Percentiles rank a stretch among this genome's conserved stretches.
These are phyloP conservation scores for Theristicus caerulescens DNA, from an alignment of 2,113 vertebrate species.

Conservation along the genomic window DNA sequence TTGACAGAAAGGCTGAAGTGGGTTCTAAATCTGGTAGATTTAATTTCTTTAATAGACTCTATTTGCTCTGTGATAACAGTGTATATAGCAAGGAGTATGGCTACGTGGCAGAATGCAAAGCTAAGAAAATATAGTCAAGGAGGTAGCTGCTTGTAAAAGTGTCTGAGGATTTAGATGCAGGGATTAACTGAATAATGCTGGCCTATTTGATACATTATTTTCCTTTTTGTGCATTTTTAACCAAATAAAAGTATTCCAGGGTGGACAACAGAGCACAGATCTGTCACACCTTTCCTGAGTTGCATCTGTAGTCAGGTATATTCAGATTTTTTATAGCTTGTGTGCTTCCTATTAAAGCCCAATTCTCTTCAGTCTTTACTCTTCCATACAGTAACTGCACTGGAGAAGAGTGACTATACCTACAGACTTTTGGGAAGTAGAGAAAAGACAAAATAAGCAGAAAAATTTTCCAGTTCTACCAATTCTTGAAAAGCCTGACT, in stretches of 20 bases:
- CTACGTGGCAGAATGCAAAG: accelerated
- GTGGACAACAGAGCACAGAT: neutral
- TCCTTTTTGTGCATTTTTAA: neutral
- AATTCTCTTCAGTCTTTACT: neutral
- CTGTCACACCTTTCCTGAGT: neutral
- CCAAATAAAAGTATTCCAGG: neutral
- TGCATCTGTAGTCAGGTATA: neutral
- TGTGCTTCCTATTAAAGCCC: neutral
- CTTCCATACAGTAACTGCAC: neutral
- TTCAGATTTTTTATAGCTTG: neutral
- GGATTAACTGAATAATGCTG: neutral
- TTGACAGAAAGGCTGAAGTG: neutral
- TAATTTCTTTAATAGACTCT: neutral
- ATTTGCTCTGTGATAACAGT: neutral
- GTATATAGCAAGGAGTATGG: neutral
- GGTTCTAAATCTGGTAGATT: neutral
- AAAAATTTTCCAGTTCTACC: neutral
- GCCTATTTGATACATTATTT: neutral
- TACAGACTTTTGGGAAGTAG: neutral
- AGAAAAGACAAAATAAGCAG: neutral
- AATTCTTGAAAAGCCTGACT: neutral
- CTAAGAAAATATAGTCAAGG: neutral
- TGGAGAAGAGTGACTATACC: neutral
- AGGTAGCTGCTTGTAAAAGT: neutral
- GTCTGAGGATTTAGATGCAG: neutral